Conservation (phyloP, 2,888 invertebrate species). For the Brassicogethes aeneus region DNA sequence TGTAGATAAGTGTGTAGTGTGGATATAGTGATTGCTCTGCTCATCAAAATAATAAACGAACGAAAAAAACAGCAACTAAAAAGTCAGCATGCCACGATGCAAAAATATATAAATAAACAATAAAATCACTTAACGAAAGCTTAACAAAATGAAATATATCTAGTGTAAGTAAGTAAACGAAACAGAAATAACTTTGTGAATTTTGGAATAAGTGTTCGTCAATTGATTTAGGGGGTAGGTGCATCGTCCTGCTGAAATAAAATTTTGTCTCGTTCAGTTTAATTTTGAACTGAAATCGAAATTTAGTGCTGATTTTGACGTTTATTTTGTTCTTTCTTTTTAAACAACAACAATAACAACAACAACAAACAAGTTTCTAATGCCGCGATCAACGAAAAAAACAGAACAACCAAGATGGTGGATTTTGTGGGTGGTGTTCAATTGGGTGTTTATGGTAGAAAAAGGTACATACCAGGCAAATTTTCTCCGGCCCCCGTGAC, state of each 20-base stretch:
- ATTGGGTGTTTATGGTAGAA: slow-evolving; percentile 39
- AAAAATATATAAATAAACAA: slow-evolving; percentile 27
- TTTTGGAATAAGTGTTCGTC: slow-evolving; percentile 32
- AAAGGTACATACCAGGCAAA: slow-evolving; percentile 45
- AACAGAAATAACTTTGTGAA: slow-evolving; percentile 13
- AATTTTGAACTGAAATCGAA: slow-evolving; percentile 8
- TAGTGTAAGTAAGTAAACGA: slow-evolving; percentile 1
- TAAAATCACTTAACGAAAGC: slow-evolving; percentile 22
- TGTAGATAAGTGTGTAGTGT: no score
- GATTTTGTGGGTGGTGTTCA: slow-evolving; percentile 37
- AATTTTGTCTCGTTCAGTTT: slow-evolving; percentile 4
- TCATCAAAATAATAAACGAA: slow-evolving; percentile 27
- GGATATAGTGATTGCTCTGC: slow-evolving; percentile 37
- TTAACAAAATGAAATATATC: slow-evolving; percentile 6
- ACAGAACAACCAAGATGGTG: no score
- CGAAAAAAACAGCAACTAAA: slow-evolving; percentile 29
- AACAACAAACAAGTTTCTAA: no score
- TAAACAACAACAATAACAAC: no score
- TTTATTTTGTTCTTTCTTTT: no score
- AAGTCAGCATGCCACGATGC: slow-evolving; percentile 40
- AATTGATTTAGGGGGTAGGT: slow-evolving; percentile 37
- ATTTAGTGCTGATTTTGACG: slow-evolving; percentile 11
- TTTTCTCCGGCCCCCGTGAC: slow-evolving; percentile 45
- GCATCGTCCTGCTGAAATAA: slow-evolving; percentile 22
- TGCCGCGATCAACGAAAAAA: no score